Conservation (phyloP, 1,140 invertebrate species). For the Adoxophyes honmai region DNA sequence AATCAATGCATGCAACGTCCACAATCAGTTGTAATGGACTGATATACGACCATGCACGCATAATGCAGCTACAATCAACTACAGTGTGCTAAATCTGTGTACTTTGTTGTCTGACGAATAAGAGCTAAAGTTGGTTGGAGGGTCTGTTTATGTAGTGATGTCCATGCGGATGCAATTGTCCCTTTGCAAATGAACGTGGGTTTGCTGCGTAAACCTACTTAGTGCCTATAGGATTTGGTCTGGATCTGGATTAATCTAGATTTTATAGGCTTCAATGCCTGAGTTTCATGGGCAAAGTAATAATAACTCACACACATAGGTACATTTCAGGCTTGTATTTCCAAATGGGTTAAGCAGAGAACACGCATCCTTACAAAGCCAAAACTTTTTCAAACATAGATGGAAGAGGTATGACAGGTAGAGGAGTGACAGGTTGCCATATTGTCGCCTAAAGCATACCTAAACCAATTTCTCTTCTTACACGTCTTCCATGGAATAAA, state of each 20-base stretch:
- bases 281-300: too few relatives aligned
- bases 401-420: too few relatives aligned
- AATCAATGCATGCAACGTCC: slow-evolving; percentile 56
- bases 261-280: too few relatives aligned
- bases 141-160: neutral
- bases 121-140: neutral
- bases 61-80: slow-evolving; percentile 7
- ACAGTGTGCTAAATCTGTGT: neutral
- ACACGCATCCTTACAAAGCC: too few relatives aligned
- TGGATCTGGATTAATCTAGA: neutral
- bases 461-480: too few relatives aligned
- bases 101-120: neutral
- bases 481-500: too few relatives aligned
- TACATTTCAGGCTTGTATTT: too few relatives aligned
- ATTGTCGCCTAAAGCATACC: too few relatives aligned
- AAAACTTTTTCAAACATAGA: too few relatives aligned
- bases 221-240: neutral
- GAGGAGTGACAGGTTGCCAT: too few relatives aligned
- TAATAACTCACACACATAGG: too few relatives aligned
- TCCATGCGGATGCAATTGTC: slow-evolving; percentile 50
- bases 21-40: slow-evolving; percentile 63
- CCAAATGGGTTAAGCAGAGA: too few relatives aligned
- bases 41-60: slow-evolving; percentile 28
- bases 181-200: slow-evolving; percentile 58
- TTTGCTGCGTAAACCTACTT: slow-evolving; percentile 3